Percentiles rank a stretch among this genome's conserved stretches.
Conservation (phyloP, 1,140 invertebrate species). For the Drosophila miranda region DNA sequence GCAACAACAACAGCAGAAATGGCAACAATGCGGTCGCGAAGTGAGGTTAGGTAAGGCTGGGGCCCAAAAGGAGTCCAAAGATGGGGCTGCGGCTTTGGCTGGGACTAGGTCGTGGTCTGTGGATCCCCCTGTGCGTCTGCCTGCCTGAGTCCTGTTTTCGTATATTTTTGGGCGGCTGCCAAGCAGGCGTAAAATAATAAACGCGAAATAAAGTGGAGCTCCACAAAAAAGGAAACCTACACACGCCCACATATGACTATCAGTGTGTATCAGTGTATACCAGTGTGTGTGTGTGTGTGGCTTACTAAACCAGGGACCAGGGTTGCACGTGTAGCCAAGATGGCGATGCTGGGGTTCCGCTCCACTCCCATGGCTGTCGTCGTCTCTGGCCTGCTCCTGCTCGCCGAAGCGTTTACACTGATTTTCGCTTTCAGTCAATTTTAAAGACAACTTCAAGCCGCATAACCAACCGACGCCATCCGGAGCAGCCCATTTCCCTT, state of each 20-base stretch:
- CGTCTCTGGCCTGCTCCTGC: constrained; percentile 37
- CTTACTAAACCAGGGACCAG: constrained; percentile 35
- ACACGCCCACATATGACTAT: constrained; percentile 21
- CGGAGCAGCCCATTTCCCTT: constrained; percentile 59
- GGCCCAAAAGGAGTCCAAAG: neutral
- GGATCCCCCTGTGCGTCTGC: neutral
- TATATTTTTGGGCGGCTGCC: constrained; percentile 68
- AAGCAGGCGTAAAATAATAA: constrained; percentile 80
- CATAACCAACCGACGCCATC: constrained; percentile 62
- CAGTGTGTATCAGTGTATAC: constrained; percentile 7
- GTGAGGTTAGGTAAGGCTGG: constrained; percentile 59
- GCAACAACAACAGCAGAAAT: neutral
- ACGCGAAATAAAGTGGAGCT: constrained; percentile 75
- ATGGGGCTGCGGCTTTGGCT: neutral
- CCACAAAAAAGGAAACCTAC: constrained; percentile 56
- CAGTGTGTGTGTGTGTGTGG: constrained; percentile 23
- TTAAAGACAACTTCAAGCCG: constrained; percentile 78
- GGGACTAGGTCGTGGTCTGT: neutral
- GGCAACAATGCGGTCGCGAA: constrained; percentile 35
- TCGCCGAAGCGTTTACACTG: constrained; percentile 74
- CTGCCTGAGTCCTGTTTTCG: constrained; percentile 33
- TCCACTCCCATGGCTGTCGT: constrained; percentile 6
- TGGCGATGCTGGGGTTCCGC: constrained; percentile 41
- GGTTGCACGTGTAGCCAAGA: constrained; percentile 55
- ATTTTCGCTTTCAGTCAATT: constrained; percentile 79